Evolutionary conservation across 2,113 vertebrate species (phyloP), one percentile per base, ranked within the genome.

Genomic region (Zootoca vivipara): DNA sequence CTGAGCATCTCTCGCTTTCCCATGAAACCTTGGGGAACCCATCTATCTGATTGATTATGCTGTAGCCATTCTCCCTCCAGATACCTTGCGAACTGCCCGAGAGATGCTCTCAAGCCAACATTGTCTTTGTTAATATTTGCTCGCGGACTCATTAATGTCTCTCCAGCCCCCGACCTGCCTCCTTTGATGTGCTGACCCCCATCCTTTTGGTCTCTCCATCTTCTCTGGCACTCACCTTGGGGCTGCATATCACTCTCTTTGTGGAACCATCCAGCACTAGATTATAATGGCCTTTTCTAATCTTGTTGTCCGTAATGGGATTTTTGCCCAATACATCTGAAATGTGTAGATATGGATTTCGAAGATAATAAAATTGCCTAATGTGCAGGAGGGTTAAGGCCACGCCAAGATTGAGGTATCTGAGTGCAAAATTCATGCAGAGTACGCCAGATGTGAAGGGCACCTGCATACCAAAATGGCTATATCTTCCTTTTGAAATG

Each of bases 41-140:
- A 87, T 92, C 94, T 93, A 4, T 75, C 85, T 95, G 94, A 94
- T 91, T 91, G 93, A 95, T 94, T 90, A 90, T 85, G 85, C 92
- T 89, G 38, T 92, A 92, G 92, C 52, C 9, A 35, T 40, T 90
- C 87, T 69, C 80, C 38, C 40, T 42, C 30, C 65, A 28, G 90
- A 92, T 91, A 89, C 80, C 87, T 90, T 92, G 73, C 84, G 90
- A 89, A 93, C 92, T 89, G 92, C 93, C 87, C 0, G 0, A 74
- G 89, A 2, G 85, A 89, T 92, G 90, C 93, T 91, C 70, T 77
- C 72, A 69, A 73, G 84, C 80, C 89, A 82, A 75, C 83, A 82
- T 91, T 87, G 87, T 24, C 79, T 87, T 88, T 90, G 70, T 78
- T 65, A 73, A 89, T 92, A 78, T 89, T 95, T 88, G 82, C 85